Evolutionary conservation across 2,797 vertebrate genomes (phyloP), one percentile per base, ranked within the genome.

Genomic region (Sciurus carolinensis): DNA sequence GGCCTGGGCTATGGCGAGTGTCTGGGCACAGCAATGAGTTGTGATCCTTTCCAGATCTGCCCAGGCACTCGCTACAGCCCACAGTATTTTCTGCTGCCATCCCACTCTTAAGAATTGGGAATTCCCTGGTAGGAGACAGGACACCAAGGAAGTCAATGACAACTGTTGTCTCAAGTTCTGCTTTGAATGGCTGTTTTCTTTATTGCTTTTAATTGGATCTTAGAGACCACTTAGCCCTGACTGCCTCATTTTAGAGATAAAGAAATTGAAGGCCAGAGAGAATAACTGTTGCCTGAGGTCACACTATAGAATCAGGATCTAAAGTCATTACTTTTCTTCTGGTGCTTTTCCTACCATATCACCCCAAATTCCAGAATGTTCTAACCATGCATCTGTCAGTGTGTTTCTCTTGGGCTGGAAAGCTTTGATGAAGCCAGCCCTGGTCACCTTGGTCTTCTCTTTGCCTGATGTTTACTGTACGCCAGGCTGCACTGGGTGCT

Each of bases 261-360:
- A 76, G 54, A 95, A 79, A 76, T 57, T 64, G 90, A 95, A 59
- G 30, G 28, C 67, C 50, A 85, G 67, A 54, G 11, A 93, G 22
- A 90, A 13, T 12, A 44, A 88, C 10, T 47, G 15, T 26, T 77
- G 33, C 30, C 18, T 57, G 26, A 79, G 73, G 18, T 83, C 69
- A 75, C 39, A 14, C 33, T 47, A 64, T 69, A 81, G 47, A 95
- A 33, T 28, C 39, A 57, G 54, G 77, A 66, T 59, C n/a, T 15
- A 9, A 62, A 47, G 52, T 67, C 3, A 12, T 17, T 33, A 2
- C 20, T 64, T 80, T 39, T 24, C 17, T 15, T 73, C 52, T 52
- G 11, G 26, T 44, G n/a, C 7, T 54, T 22, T 44, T 69, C 81
- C 62, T 84, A 18, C 2, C 33, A 72, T 15, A 52, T 18, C 24